Percentiles rank a stretch among this genome's conserved stretches.
Conservation (phyloP, 2,888 invertebrate species). For the Drosophila cracens region DNA sequence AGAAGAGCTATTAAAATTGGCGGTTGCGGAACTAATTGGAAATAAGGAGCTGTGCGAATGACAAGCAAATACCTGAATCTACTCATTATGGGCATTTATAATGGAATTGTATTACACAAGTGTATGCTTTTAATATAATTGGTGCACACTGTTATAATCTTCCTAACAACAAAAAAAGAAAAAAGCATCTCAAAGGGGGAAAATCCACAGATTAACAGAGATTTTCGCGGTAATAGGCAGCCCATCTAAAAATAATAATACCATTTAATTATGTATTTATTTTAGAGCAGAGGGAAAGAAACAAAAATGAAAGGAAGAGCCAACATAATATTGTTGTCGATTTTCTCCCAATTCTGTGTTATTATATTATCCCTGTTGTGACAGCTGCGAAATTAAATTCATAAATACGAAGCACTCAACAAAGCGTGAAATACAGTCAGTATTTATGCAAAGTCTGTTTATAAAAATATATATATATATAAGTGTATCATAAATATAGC, state of each 20-base stretch:
- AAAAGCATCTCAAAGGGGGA: slow-evolving; percentile 4
- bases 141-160: not conserved
- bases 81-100: not conserved
- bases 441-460: not conserved
- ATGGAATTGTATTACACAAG: not conserved
- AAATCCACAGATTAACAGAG: slow-evolving; percentile 31
- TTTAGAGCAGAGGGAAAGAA: slow-evolving; percentile 14
- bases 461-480: not conserved
- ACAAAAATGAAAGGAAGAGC: slow-evolving; percentile 5
- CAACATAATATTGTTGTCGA: slow-evolving; percentile 24
- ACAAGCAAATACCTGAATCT: slow-evolving; percentile 12
- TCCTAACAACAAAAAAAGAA: not conserved
- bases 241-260: slow-evolving; percentile 54
- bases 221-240: slow-evolving; percentile 27
- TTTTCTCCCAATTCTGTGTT: slow-evolving; percentile 23
- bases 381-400: slow-evolving; percentile 56
- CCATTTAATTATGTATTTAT: slow-evolving; percentile 54
- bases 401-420: slow-evolving; percentile 40
- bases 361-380: slow-evolving; percentile 60
- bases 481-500: slow-evolving; percentile 34
- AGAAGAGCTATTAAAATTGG: slow-evolving; percentile 30
- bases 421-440: slow-evolving; percentile 6
- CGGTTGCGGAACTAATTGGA: slow-evolving; percentile 18
- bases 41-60: not conserved
- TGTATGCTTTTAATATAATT: not conserved